Evolutionary conservation across 2,797 vertebrate genomes (phyloP).

Genomic region (Tinamus major): DNA sequence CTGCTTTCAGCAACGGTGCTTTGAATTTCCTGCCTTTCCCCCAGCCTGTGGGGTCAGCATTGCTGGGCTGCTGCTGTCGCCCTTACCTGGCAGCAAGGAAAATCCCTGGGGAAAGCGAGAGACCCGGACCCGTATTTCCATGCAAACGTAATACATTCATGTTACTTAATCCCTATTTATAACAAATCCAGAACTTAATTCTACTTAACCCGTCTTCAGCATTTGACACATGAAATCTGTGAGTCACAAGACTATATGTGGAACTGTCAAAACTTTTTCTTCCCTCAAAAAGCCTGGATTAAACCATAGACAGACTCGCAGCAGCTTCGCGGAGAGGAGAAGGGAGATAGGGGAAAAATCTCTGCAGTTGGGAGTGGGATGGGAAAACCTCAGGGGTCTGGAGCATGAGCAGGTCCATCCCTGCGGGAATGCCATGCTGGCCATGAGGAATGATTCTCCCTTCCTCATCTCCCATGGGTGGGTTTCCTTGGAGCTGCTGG

Average conservation of each 20-base stretch:
- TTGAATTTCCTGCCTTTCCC: not conserved
- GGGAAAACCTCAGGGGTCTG: not conserved
- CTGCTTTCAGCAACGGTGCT: not conserved
- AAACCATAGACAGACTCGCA: slow-evolving; percentile 36
- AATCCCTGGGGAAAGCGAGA: not conserved
- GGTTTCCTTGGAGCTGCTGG: slow-evolving; percentile 34
- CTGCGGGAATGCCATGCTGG: not conserved
- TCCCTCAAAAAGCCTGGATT: slow-evolving; percentile 55
- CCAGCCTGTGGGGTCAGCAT: not conserved
- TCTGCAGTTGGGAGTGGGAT: not conserved
- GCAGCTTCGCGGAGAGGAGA: not conserved
- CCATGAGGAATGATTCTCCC: not conserved
- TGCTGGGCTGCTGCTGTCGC: not conserved
- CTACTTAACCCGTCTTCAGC: slow-evolving; percentile 74
- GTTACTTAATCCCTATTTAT: slow-evolving; percentile 76
- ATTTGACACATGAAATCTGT: slow-evolving; percentile 74
- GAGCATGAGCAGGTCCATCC: accelerated
- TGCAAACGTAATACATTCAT: slow-evolving; percentile 60
- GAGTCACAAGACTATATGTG: slow-evolving; percentile 74
- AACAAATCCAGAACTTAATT: slow-evolving; percentile 74
- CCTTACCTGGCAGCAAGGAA: not conserved
- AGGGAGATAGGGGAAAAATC: slow-evolving; percentile 10
- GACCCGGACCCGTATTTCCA: slow-evolving; percentile 52
- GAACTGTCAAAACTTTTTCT: slow-evolving; percentile 65
- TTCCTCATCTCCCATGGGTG: slow-evolving; percentile 47